Conservation (phyloP, 2,113 vertebrate species). For the Gadus macrocephalus region DNA sequence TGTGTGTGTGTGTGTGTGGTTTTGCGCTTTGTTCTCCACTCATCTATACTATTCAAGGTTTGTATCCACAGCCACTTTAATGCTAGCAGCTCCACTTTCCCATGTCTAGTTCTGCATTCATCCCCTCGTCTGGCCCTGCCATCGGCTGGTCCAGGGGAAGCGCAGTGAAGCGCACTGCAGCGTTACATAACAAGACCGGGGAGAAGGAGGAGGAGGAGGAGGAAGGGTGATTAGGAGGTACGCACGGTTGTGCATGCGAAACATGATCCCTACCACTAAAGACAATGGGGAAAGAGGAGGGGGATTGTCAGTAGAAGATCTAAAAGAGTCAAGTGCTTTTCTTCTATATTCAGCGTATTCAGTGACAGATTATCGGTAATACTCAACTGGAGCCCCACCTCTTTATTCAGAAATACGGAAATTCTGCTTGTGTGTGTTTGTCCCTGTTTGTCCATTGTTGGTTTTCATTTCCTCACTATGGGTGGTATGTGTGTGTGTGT, state of each 20-base stretch:
- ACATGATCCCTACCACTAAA: conserved; percentile 34
- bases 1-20: not conserved
- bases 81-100: conserved; percentile 53
- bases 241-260: conserved; percentile 50
- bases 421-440: not conserved
- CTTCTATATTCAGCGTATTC: conserved; percentile 17
- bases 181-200: conserved; percentile 57
- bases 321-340: conserved; percentile 19
- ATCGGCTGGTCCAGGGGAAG: conserved; percentile 43
- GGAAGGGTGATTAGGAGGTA: conserved; percentile 38
- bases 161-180: conserved; percentile 54
- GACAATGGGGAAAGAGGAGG: not conserved
- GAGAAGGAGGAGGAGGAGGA: conserved; percentile 34
- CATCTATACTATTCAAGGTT: conserved; percentile 33
- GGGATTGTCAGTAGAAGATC: conserved; percentile 14
- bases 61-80: conserved; percentile 48
- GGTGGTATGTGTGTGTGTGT: not conserved
- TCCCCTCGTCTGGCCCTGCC: conserved; percentile 38
- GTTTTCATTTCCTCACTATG: conserved; percentile 19
- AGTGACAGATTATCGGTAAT: conserved; percentile 22
- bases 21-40: not conserved
- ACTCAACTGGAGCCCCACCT: conserved; percentile 38
- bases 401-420: conserved; percentile 11
- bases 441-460: conserved; percentile 27
- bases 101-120: conserved; percentile 51